Evolutionary conservation across 2,888 invertebrate species (phyloP), one percentile per base, ranked within the genome.

Genomic region (Matsumyia berberina): DNA sequence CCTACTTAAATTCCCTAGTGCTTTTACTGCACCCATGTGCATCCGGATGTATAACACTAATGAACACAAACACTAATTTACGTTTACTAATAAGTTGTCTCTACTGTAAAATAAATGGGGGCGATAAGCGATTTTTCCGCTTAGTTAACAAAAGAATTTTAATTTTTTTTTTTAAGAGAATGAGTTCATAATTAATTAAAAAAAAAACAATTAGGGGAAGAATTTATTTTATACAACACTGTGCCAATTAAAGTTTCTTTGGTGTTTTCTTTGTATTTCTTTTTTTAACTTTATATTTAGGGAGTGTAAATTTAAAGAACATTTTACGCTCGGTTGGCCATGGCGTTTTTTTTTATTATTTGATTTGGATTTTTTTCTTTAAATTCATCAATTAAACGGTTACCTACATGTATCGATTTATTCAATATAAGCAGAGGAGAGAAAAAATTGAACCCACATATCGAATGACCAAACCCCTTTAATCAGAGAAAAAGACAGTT

Each of bases 31-130:
- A 85, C 79, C 76, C 85, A 80, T 76, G 85, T 80, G 85, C 85
- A 85, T 85, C 80, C 76, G 70, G 74, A 85, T 85, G 85, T 80
- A 44, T 74, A 85, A 66, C 74, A 74, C 44, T 85, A 80, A 85
- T 80, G 55, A 42, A 62, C 64, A 60, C 42, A 80, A 60, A 67
- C 67, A 49, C 73, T 55, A 62, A 72, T 53, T 67, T 70, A 72
- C 58, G 31, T 77, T 76, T 46, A 57, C 83, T 83, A 78, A 79
- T 83, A 78, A 73, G 78, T 73, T 73, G 83, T 73, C 53, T 70
- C 35, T 76, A 73, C 51, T 11, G 39, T 74, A 64, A 76, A 66
- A 80, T 66, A 42, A 66, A 80, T 80, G 70, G 80, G 64, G 70
- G 74, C 74, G 69, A 79, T 85, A 85, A 85, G 79, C 64, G 62